These are phyloP conservation scores for Cassiopea andromeda DNA, from an alignment of 30 jellyfish, hydroid and myxozoan species.

Conservation along the genomic window DNA sequence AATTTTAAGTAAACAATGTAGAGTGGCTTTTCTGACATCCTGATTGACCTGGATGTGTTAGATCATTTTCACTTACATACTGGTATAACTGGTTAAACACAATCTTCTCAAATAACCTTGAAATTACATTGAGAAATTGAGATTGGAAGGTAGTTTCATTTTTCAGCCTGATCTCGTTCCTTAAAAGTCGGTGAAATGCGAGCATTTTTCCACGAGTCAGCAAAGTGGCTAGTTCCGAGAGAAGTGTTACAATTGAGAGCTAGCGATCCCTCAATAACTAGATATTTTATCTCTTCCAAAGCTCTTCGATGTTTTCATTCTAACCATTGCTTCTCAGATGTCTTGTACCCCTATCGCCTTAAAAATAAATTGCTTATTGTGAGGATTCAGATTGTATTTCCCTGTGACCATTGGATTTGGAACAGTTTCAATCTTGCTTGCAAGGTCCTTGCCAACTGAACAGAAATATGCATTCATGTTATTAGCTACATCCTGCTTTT, in stretches of 20 bases:
- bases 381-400: too few relatives aligned
- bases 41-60: constrained; percentile 18
- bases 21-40: constrained; percentile 15
- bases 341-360: not conserved
- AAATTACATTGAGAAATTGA: constrained; percentile 6
- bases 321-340: not conserved
- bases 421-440: constrained; percentile 15
- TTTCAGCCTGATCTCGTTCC: constrained; percentile 3
- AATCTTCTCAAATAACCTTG: too few relatives aligned
- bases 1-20: not conserved
- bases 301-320: constrained; percentile 3
- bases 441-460: constrained; percentile 47
- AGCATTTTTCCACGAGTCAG: too few relatives aligned
- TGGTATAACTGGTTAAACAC: too few relatives aligned
- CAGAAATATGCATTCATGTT: constrained; percentile 29
- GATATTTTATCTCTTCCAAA: not conserved
- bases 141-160: constrained; percentile 14
- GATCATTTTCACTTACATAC: not conserved
- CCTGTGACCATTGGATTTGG: constrained; percentile 6
- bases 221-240: too few relatives aligned
- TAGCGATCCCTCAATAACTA: constrained; percentile 4
- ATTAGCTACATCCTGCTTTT: constrained; percentile 11
- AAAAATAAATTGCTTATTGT: not conserved
- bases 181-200: not conserved
- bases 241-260: too few relatives aligned